A percentile compares a stretch with the other conserved stretches of the same genome.
These are phyloP conservation scores for Ecdyonurus torrentis DNA, from an alignment of 2,888 invertebrate genomes.

Conservation along the genomic window DNA sequence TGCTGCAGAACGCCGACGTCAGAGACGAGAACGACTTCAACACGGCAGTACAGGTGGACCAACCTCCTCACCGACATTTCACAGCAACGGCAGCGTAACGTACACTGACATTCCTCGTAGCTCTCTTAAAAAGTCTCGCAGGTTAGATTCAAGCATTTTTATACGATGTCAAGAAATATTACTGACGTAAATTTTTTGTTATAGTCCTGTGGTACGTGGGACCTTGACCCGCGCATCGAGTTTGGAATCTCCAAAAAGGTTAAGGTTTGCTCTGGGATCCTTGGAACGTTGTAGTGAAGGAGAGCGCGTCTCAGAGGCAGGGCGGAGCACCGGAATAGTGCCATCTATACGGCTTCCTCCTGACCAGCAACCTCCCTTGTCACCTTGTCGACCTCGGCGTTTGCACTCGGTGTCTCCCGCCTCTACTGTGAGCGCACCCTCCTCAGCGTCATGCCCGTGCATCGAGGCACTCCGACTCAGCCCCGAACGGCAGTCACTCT, in stretches of 20 bases:
- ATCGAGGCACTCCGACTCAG: conserved; percentile 35
- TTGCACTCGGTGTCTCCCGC: background rate
- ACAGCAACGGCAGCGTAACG: conserved; percentile 5
- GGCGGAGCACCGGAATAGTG: background rate
- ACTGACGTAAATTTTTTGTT: background rate
- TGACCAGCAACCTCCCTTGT: background rate
- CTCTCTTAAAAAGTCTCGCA: conserved; percentile 43
- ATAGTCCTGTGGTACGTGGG: conserved; percentile 13
- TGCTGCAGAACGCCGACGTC: background rate
- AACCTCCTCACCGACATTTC: conserved; percentile 17
- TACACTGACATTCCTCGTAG: conserved; percentile 32
- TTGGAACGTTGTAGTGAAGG: conserved; percentile 29
- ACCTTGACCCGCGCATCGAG: conserved; percentile 47
- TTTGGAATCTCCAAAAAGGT: conserved; percentile 56
- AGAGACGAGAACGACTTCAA: background rate
- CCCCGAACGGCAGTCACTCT: background rate
- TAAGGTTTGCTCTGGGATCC: conserved; percentile 56
- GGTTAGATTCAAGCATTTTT: background rate
- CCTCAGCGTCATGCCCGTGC: conserved; percentile 53
- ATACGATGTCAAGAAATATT: background rate
- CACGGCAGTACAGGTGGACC: background rate
- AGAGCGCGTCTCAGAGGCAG: conserved; percentile 24
- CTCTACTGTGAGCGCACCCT: background rate
- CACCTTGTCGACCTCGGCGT: conserved; percentile 4
- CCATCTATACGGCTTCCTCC: conserved; percentile 9